Evolutionary conservation across 2,113 vertebrate genomes (phyloP), one percentile per base, ranked within the genome.

Genomic region (Solenodon paradoxus): DNA sequence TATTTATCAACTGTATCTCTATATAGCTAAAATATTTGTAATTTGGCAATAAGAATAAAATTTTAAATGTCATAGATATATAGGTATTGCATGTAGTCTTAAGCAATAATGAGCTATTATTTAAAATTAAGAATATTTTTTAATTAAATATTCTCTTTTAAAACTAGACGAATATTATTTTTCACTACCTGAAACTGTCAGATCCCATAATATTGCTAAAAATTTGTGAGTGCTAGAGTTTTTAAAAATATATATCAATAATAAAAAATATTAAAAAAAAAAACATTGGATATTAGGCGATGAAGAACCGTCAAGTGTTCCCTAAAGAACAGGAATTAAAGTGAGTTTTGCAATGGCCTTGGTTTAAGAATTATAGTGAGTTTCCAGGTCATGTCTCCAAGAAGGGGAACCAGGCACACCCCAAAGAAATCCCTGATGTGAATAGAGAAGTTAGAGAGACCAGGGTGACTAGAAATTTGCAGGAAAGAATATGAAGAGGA

Each of bases 201-300:
- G 5, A 35, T 72, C n/a, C 20, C 64, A 66, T 47, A 90, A 90
- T 89, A 95, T 40, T 96, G 35, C 26, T 92, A 51, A 49, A 95
- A 90, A 90, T 61, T 51, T 75, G 19, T 71, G 4, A 11, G 35
- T 59, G 19, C 38, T 71, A 88, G 35, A 83, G 61, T 74, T 92
- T 86, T 59, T 85, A 92, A 84, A 88, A 92, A 40, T 5, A 38
- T 86, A 49, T 63, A 47, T 45, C 57, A 64, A 3, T 92, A 77
- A 96, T 68, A 63, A 95, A 95, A 82, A 94, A 28, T 77, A 82
- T 78, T 87, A 42, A 74, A 35, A 68, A 63, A 40, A 20, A 1
- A 15, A 26, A 64, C 15, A 63, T 3, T 61, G 17, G 30, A n/a
- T 30, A 53, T 45, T 28, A 63, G 11, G 71, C 24, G 30, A 15